A percentile compares a stretch with the other conserved stretches of the same genome.
Evolutionary conservation across 2,888 invertebrate genomes (phyloP).

Genomic region (Mythimna vitellina): DNA sequence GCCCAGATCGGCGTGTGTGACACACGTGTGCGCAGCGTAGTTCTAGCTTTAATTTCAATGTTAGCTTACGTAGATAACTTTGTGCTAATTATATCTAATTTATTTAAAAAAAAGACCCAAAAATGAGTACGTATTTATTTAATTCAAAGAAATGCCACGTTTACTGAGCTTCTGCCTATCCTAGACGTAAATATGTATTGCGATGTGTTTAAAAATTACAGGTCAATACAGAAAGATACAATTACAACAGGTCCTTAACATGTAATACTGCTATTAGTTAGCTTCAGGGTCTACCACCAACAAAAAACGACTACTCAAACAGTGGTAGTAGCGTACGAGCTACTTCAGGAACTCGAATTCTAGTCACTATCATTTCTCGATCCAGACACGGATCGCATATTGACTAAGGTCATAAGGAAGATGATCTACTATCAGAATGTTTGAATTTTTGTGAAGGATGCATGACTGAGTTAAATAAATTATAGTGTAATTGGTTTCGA

Average conservation of each 20-base stretch:
- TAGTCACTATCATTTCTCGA: not conserved
- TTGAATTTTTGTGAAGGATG: too few species aligned
- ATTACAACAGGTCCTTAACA: constrained; percentile 61
- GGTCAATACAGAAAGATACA: constrained; percentile 53
- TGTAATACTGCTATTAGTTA: constrained; percentile 70
- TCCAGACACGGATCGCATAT: not conserved
- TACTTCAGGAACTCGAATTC: constrained; percentile 46
- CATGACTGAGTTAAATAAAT: too few species aligned
- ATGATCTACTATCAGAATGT: too few species aligned
- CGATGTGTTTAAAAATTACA: constrained; percentile 46
- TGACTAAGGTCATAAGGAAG: too few species aligned
- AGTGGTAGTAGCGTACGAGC: constrained; percentile 35
- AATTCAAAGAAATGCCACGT: not conserved
- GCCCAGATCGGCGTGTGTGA: too few species aligned
- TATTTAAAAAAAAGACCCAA: not conserved
- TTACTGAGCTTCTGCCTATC: not conserved
- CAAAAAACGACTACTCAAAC: constrained; percentile 60
- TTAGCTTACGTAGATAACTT: too few species aligned
- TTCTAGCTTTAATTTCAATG: too few species aligned
- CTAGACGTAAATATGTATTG: constrained; percentile 12
- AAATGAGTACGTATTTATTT: not conserved
- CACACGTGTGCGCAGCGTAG: too few species aligned
- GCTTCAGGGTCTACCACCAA: constrained; percentile 59
- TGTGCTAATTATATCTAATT: not conserved
- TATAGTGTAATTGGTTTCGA: too few species aligned